Evolutionary conservation across 2,888 invertebrate species (phyloP).

Genomic region (Cacoxenus indagator): DNA sequence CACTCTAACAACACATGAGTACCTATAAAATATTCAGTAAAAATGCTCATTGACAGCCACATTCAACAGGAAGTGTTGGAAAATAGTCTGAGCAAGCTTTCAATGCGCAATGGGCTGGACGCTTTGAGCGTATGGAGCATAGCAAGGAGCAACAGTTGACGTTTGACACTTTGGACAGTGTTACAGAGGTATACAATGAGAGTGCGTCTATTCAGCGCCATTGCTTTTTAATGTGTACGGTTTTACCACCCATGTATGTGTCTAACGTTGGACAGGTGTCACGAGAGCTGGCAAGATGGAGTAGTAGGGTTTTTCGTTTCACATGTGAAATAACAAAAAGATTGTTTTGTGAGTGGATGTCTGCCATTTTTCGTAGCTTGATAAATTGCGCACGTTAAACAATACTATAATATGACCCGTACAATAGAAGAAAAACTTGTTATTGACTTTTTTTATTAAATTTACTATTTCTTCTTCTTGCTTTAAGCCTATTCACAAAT

Average conservation of each 20-base stretch:
- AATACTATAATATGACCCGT: too few relatives aligned
- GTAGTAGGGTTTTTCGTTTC: too few relatives aligned
- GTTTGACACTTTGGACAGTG: not conserved
- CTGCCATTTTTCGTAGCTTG: too few relatives aligned
- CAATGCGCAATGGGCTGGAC: too few relatives aligned
- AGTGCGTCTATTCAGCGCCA: not conserved
- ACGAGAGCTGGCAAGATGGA: not conserved
- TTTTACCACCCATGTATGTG: not conserved
- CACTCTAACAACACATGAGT: slow-evolving; percentile 3
- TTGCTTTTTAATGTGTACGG: not conserved
- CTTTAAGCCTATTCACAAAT: too few relatives aligned
- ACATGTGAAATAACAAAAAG: too few relatives aligned
- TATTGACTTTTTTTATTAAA: too few relatives aligned
- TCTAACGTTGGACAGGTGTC: not conserved
- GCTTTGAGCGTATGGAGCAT: too few relatives aligned
- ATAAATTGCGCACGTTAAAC: too few relatives aligned
- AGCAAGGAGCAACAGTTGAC: not conserved
- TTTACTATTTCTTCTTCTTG: too few relatives aligned
- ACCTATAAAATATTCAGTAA: slow-evolving; percentile 53
- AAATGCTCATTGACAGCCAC: slow-evolving; percentile 55
- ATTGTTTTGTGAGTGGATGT: too few relatives aligned
- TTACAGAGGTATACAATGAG: not conserved
- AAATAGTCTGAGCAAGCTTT: not conserved
- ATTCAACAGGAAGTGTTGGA: slow-evolving; percentile 50
- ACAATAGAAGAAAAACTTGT: too few relatives aligned